Percentiles rank a stretch among this genome's conserved stretches.
Evolutionary conservation across 1,140 invertebrate species (phyloP).

Genomic region (Idris sp.): DNA sequence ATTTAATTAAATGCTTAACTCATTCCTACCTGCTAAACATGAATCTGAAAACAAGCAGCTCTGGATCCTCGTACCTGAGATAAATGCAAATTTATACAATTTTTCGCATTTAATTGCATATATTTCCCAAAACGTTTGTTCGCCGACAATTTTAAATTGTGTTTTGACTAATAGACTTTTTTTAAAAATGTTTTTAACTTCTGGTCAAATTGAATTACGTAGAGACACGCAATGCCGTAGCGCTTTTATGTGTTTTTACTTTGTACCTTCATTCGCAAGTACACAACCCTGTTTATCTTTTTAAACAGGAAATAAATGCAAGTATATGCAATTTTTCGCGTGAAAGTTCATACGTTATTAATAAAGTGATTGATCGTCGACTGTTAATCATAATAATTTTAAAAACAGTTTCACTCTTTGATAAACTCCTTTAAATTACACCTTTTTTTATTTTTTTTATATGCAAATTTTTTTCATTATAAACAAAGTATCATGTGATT

Average conservation of each 20-base stretch:
- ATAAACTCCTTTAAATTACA: too few relatives aligned
- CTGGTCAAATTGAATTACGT: constrained; percentile 40
- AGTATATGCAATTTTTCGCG: constrained; percentile 22
- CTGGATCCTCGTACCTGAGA: constrained; percentile 17
- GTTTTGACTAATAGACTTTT: constrained; percentile 49
- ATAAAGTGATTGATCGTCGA: constrained; percentile 11
- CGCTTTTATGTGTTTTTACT: not conserved
- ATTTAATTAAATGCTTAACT: constrained; percentile 34
- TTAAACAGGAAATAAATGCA: constrained; percentile 39
- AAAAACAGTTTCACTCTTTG: constrained; percentile 15
- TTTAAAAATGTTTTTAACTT: constrained; percentile 53
- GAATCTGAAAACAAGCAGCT: constrained; percentile 12
- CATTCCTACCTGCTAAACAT: constrained; percentile 20
- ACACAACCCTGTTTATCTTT: constrained; percentile 37
- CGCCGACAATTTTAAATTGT: constrained; percentile 35
- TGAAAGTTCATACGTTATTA: constrained; percentile 27
- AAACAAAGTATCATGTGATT: too few relatives aligned
- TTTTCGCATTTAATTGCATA: constrained; percentile 41
- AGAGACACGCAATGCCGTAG: constrained; percentile 4
- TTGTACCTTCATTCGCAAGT: constrained; percentile 25
- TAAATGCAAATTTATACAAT: constrained; percentile 44
- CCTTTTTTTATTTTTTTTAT: constrained; percentile 8
- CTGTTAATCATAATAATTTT: constrained; percentile 20
- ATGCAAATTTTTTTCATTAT: too few relatives aligned
- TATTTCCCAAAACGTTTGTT: constrained; percentile 41